Evolutionary conservation across 2,113 vertebrate genomes (phyloP).

Genomic region (Indri indri): DNA sequence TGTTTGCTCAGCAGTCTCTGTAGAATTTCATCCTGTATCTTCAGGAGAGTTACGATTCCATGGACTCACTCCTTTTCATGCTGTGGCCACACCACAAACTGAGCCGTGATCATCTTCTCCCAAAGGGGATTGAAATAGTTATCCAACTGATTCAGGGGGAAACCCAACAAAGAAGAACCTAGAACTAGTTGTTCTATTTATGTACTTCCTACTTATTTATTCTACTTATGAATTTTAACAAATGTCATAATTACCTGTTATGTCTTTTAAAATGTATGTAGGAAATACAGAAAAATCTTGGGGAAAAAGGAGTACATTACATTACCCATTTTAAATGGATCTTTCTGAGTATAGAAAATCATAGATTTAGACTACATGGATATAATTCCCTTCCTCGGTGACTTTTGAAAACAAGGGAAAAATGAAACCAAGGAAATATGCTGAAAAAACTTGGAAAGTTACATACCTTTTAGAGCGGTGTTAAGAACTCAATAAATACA

Average conservation of each 20-base stretch:
- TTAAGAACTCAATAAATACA: not conserved
- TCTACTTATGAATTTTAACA: not conserved
- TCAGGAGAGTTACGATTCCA: not conserved
- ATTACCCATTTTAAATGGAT: not conserved
- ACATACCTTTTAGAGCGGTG: not conserved
- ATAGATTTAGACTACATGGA: not conserved
- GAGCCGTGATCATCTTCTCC: not conserved
- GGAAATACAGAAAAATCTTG: not conserved
- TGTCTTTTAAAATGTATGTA: not conserved
- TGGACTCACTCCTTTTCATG: not conserved
- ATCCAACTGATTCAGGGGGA: not conserved
- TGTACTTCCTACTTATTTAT: not conserved
- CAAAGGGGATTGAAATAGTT: not conserved
- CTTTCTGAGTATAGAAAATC: not conserved
- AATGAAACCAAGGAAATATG: not conserved
- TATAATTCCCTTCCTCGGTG: not conserved
- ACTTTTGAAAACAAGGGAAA: not conserved
- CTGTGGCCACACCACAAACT: not conserved
- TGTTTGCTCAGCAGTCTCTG: not conserved
- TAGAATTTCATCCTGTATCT: no score
- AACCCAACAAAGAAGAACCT: not conserved
- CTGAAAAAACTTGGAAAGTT: not conserved
- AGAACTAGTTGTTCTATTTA: not conserved
- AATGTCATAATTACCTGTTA: not conserved
- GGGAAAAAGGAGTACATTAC: not conserved